Conservation (phyloP, 2,113 vertebrate species). For the Spheniscus mendiculus region DNA sequence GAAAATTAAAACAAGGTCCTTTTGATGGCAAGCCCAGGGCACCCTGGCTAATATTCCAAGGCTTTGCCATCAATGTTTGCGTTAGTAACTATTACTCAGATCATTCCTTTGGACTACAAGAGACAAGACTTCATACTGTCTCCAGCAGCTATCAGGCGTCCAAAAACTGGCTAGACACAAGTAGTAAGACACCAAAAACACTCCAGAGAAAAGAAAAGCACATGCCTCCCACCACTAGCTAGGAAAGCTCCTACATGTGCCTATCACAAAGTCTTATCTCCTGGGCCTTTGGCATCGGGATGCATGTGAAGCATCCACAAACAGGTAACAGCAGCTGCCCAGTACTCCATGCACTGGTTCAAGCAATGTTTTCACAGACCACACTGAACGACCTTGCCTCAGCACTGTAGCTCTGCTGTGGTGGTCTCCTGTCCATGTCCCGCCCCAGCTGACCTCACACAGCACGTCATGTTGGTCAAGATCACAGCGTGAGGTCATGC, state of each 20-base stretch:
- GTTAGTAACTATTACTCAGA: background rate
- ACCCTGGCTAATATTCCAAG: background rate
- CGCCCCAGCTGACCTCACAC: background rate
- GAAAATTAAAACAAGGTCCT: background rate
- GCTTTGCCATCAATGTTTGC: background rate
- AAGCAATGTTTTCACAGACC: background rate
- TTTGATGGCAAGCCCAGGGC: background rate
- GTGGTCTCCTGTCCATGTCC: background rate
- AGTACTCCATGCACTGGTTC: background rate
- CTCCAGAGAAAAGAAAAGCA: background rate
- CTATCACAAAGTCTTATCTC: background rate
- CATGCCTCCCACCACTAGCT: background rate
- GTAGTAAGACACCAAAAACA: background rate
- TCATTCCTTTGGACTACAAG: background rate
- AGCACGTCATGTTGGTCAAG: background rate
- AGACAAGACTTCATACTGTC: background rate
- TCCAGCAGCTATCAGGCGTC: background rate
- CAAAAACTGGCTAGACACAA: background rate
- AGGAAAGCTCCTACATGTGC: background rate
- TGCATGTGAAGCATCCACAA: background rate
- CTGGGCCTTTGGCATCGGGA: background rate
- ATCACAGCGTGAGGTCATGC: background rate
- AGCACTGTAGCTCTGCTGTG: no score
- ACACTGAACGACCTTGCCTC: background rate
- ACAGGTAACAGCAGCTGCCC: background rate